Base-by-base conservation (phyloP, 2,113 vertebrate species). In the Podarcis muralis region DNA sequence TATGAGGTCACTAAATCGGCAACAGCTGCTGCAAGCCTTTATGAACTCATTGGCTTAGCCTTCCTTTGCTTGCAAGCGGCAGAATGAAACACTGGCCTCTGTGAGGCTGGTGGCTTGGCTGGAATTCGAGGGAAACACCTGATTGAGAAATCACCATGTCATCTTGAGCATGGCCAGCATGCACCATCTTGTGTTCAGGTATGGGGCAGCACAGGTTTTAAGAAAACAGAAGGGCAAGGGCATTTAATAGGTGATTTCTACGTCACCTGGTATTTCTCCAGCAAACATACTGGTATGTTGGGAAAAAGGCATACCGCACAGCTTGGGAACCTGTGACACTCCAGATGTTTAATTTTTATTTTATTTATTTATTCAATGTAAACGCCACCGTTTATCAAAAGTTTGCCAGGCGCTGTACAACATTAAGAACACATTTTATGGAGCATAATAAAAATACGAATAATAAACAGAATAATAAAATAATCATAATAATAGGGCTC, bases 1-100 rank as follows among this genome's bases (percentile, higher is more conserved):
- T 87, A 15, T 87, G 85, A 87, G 43, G 85, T 80, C 76, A 80
- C 48, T 85, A 40, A 62, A 62, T 57, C 9, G 27, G 65, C 65
- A 86, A 65, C 40, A 79, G 23, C 57, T 22, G 40, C 30, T 53
- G 11, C 48, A 53, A 32, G 72, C 30, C 62, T 78, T 80, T 79
- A n/a, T 87, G 85, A 87, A 32, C 22, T 80, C 77, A 80, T 1
- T 79, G 40, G 7, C 40, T 71, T 87, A 66, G 11, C 8, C 48
- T n/a, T 83, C 32, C 16, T 65, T 23, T 37, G 48, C 43, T 35
- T 69, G 43, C 40, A 68, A 65, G 62, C 40, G 32, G 23, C 43
- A 69, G 65, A 71, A 53, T 87, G 65, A 87, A 87, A 32, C 66
- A 32, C 57, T 22, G 40, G 40, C 85, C n/a, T 23, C 76, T 25